Evolutionary conservation across 2,888 invertebrate species (phyloP).

Genomic region (Catonia carolina): DNA sequence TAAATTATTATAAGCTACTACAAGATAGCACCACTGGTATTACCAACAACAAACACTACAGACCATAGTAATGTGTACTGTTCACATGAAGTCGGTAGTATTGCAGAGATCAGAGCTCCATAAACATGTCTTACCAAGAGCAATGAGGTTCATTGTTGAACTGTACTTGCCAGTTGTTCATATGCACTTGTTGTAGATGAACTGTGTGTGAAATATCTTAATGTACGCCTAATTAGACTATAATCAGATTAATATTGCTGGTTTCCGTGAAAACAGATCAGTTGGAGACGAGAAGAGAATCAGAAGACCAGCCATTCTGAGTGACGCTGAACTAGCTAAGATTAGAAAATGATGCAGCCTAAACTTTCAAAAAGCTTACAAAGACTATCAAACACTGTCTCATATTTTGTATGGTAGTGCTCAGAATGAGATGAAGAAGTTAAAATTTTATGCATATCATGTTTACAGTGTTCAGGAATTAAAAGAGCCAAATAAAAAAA

Average conservation of each 20-base stretch:
- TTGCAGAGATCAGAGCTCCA: neutral
- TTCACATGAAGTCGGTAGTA: neutral
- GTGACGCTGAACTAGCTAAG: neutral
- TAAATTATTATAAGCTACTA: neutral
- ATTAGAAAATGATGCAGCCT: no score
- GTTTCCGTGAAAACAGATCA: neutral
- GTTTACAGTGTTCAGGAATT: conserved; percentile 1
- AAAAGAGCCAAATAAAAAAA: neutral
- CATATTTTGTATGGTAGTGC: neutral
- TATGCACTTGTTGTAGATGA: conserved; percentile 2
- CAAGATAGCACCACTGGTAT: neutral
- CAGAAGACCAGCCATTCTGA: neutral
- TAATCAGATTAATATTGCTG: neutral
- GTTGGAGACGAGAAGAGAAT: neutral
- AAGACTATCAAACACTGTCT: no score
- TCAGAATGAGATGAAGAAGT: neutral
- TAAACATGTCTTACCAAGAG: conserved; percentile 2
- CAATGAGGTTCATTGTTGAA: neutral
- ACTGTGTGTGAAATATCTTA: neutral
- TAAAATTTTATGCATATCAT: neutral
- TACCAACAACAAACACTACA: conserved; percentile 1
- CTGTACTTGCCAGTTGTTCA: neutral
- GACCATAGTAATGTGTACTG: neutral
- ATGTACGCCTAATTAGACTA: neutral
- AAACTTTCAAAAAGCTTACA: no score